These are phyloP conservation scores for Psilopsiagon aurifrons DNA, from an alignment of 2,113 vertebrate genomes.

Conservation along the genomic window DNA sequence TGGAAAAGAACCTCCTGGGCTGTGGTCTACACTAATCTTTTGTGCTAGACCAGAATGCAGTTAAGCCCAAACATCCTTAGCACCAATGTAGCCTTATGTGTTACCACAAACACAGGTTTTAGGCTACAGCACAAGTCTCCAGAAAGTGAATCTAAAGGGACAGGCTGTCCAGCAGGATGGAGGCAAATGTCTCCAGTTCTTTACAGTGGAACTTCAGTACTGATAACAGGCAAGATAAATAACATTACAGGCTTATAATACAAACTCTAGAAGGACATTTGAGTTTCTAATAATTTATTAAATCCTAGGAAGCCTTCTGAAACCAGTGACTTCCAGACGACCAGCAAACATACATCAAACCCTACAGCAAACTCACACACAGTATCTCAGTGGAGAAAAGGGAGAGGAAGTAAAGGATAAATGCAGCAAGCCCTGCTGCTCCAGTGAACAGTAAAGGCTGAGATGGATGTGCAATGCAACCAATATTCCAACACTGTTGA, in stretches of 20 bases:
- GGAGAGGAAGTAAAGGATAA: not conserved
- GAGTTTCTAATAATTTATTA: not conserved
- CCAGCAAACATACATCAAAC: not conserved
- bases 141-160: not conserved
- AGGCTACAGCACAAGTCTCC: not conserved
- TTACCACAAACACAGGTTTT: not conserved
- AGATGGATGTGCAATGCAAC: not conserved
- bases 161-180: not conserved
- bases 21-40: not conserved
- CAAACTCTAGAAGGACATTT: not conserved
- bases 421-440: not conserved
- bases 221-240: not conserved
- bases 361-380: not conserved
- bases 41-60: not conserved
- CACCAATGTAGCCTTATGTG: not conserved
- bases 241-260: not conserved
- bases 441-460: not conserved
- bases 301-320: not conserved
- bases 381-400: not conserved
- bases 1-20: not conserved
- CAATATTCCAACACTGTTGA: not conserved
- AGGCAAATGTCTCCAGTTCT: not conserved
- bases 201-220: not conserved
- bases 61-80: not conserved
- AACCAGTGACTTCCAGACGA: not conserved